These are phyloP conservation scores for Hedychridium roseum DNA, from an alignment of 2,888 invertebrate genomes.

Conservation along the genomic window DNA sequence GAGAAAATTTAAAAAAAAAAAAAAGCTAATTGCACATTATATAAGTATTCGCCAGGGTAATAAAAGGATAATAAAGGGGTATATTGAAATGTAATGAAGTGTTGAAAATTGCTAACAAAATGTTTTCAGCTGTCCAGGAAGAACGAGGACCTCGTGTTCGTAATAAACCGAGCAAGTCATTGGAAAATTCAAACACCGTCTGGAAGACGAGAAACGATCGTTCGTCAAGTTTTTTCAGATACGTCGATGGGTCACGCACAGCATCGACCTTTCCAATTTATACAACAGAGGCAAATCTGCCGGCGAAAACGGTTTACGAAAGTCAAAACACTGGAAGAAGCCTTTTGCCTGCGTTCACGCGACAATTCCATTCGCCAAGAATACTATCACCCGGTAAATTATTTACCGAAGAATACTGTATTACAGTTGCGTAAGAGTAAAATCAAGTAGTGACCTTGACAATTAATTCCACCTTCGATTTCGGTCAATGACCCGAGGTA, in stretches of 20 bases:
- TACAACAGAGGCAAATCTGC: conserved; percentile 11
- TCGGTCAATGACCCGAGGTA: too few relatives aligned
- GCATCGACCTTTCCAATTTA: conserved; percentile 13
- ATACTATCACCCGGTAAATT: conserved; percentile 37
- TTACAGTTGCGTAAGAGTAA: too few relatives aligned
- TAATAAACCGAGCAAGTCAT: conserved; percentile 42
- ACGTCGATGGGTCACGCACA: conserved; percentile 4
- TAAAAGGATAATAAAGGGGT: too few relatives aligned
- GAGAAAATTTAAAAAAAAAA: too few relatives aligned
- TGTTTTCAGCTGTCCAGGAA: conserved; percentile 78
- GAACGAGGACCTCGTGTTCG: conserved; percentile 81
- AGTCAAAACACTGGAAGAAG: conserved; percentile 15
- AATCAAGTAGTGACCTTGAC: too few relatives aligned
- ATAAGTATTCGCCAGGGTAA: too few relatives aligned
- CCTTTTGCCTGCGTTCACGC: conserved; percentile 21
- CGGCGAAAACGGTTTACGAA: conserved; percentile 19
- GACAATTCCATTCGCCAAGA: conserved; percentile 21
- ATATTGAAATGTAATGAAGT: neutral
- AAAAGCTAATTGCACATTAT: too few relatives aligned
- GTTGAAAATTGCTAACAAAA: neutral
- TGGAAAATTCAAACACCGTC: conserved; percentile 14
- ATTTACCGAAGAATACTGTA: too few relatives aligned
- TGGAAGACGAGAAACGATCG: conserved; percentile 19
- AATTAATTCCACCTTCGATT: too few relatives aligned
- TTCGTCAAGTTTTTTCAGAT: neutral